phyloP scores from a whole-genome alignment of 2,797 vertebrate genomes.

The Acanthornis magna region DNA sequence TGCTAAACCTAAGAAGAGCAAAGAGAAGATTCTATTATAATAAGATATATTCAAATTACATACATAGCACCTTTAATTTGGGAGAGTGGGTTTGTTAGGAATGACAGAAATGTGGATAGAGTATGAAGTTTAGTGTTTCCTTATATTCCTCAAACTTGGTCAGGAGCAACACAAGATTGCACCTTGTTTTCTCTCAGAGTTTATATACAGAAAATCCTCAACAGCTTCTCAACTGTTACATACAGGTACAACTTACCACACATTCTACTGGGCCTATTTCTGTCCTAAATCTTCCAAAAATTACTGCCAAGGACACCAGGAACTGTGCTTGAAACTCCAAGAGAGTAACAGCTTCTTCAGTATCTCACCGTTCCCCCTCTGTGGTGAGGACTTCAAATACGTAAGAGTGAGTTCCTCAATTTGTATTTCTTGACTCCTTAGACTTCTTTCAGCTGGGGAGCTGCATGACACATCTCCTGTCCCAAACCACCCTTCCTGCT shows the following conservation, averaged over 20 bases:
- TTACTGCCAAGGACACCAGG: neutral
- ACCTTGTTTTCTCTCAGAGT: neutral
- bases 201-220: neutral
- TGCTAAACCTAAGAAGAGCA: conserved; percentile 13
- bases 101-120: neutral
- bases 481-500: neutral
- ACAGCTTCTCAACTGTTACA: neutral
- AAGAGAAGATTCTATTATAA: conserved; percentile 20
- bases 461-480: neutral
- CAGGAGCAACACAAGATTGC: neutral
- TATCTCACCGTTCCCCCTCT: neutral
- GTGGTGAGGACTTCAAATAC: neutral
- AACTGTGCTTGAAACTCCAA: neutral
- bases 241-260: neutral
- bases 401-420: neutral
- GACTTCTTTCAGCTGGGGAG: neutral
- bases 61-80: neutral
- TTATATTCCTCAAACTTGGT: neutral
- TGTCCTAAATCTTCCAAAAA: neutral
- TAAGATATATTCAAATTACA: conserved; percentile 16
- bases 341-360: neutral
- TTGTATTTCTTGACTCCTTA: neutral
- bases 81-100: neutral
- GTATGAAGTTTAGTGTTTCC: neutral
- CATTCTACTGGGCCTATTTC: neutral